Evolutionary conservation across 2,888 invertebrate species (phyloP).

Genomic region (Kryphioiulus occultus): DNA sequence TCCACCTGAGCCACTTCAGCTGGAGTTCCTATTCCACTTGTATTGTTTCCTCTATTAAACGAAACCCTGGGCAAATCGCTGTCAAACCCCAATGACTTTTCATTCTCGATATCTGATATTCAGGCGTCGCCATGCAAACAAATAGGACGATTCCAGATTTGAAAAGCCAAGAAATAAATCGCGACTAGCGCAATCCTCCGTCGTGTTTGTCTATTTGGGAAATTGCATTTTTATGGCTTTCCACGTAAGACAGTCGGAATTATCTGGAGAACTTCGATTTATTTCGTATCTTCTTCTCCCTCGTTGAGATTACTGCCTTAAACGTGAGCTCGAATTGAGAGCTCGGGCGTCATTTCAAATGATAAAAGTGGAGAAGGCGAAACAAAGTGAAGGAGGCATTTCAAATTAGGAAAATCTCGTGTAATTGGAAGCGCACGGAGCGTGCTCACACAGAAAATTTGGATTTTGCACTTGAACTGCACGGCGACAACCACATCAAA

Average conservation of each 20-base stretch:
- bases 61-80: not conserved
- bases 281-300: slow-evolving; percentile 36
- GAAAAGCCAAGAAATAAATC: slow-evolving; percentile 24
- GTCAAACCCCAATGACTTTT: not conserved
- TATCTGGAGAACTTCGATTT: slow-evolving; percentile 32
- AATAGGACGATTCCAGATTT: slow-evolving; percentile 12
- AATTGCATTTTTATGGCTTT: slow-evolving; percentile 39
- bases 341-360: not conserved
- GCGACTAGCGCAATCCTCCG: not conserved
- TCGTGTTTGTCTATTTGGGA: slow-evolving; percentile 39
- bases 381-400: slow-evolving; percentile 11
- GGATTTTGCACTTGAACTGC: slow-evolving; percentile 35
- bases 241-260: slow-evolving; percentile 29
- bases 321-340: slow-evolving; percentile 7
- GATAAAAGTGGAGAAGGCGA: slow-evolving; percentile 14
- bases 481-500: not conserved
- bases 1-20: too few species aligned
- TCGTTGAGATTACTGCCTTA: slow-evolving; percentile 11
- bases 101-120: not conserved
- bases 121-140: not conserved
- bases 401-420: slow-evolving; percentile 22
- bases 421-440: slow-evolving; percentile 11
- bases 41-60: not conserved
- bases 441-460: slow-evolving; percentile 32
- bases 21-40: too few species aligned